phyloP scores from a whole-genome alignment of 2,888 invertebrate genomes.

The Drosophila demipolita region DNA sequence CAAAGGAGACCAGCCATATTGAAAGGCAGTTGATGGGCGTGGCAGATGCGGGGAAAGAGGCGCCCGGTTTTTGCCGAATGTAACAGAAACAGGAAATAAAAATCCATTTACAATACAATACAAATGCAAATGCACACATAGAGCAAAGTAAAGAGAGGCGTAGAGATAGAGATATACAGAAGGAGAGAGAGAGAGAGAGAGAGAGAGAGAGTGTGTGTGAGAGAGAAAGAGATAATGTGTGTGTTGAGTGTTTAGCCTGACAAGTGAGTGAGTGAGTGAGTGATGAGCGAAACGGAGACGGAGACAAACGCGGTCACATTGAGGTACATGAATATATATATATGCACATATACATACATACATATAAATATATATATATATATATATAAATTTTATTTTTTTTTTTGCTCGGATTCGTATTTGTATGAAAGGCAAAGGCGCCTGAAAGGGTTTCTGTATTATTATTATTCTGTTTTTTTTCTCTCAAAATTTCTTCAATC shows the following conservation, averaged over 20 bases:
- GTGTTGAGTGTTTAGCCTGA: conserved; percentile 37
- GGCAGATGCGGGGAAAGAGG: background rate
- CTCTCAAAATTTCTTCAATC: conserved; percentile 23
- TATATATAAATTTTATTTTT: conserved; percentile 53
- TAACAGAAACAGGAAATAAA: conserved; percentile 77
- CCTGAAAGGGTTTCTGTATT: conserved; percentile 65
- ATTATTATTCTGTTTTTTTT: background rate
- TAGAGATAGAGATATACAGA: background rate
- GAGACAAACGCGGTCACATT: conserved; percentile 73
- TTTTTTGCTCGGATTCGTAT: conserved; percentile 32
- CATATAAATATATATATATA: conserved; percentile 24
- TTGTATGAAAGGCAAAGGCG: conserved; percentile 45
- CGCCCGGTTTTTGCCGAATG: conserved; percentile 23
- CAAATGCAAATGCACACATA: conserved; percentile 69
- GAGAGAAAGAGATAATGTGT: background rate
- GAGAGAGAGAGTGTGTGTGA: conserved; percentile 1
- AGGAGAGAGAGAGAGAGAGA: background rate
- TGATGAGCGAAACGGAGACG: conserved; percentile 50
- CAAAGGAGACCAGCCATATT: conserved; percentile 54
- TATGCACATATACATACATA: conserved; percentile 4
- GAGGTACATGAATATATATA: conserved; percentile 73
- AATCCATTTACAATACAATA: conserved; percentile 58
- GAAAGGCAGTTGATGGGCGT: conserved; percentile 45
- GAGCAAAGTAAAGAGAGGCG: background rate
- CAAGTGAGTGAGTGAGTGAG: conserved; percentile 70